phyloP scores from a whole-genome alignment of 1,140 invertebrate genomes.

The Ditylenchus dipsaci region DNA sequence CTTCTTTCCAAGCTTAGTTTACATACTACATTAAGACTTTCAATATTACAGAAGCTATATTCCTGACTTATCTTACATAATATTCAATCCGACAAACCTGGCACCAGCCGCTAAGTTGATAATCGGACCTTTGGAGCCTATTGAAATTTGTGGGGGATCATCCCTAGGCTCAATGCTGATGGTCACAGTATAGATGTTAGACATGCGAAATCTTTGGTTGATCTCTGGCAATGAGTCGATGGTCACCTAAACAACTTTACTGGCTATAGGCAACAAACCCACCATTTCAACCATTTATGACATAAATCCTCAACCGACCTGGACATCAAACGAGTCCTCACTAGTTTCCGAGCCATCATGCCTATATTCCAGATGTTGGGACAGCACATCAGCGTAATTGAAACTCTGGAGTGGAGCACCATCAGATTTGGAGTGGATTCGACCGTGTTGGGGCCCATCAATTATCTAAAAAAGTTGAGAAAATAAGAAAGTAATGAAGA shows the following conservation, averaged over 20 bases:
- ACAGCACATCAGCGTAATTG: constrained; percentile 38
- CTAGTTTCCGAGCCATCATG: constrained; percentile 42
- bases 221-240: neutral
- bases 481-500: too few species aligned
- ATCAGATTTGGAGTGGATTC: neutral
- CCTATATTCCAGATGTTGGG: constrained; percentile 27
- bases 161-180: constrained; percentile 41
- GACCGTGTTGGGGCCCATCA: constrained; percentile 26
- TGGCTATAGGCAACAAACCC: too few species aligned
- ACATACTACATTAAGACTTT: too few species aligned
- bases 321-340: constrained; percentile 36
- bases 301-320: too few species aligned
- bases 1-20: too few species aligned
- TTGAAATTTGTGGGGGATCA: constrained; percentile 41
- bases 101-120: constrained; percentile 34
- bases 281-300: too few species aligned
- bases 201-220: constrained; percentile 2
- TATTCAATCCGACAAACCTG: too few species aligned
- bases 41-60: too few species aligned
- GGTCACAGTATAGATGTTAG: constrained; percentile 18
- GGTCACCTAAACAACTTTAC: neutral
- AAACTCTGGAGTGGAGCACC: constrained; percentile 16
- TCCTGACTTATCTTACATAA: too few species aligned
- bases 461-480: constrained; percentile 15
- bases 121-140: constrained; percentile 24